Conservation (phyloP, 2,113 vertebrate species). For the Anser cygnoides region DNA sequence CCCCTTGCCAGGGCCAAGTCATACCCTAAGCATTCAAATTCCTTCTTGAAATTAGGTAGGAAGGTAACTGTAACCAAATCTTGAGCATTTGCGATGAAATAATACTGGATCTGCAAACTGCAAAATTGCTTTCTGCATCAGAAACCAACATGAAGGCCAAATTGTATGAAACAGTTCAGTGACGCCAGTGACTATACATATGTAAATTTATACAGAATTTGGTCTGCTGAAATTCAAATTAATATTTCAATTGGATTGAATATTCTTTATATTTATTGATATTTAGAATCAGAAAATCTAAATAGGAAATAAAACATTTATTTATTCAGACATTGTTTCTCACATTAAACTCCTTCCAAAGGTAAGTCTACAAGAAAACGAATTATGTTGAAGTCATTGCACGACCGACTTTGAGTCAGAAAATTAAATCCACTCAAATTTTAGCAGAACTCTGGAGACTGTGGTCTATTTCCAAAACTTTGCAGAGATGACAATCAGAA, state of each 20-base stretch:
- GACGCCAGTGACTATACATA: background rate
- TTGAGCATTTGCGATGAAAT: background rate
- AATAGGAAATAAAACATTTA: background rate
- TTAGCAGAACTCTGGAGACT: background rate
- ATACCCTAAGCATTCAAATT: background rate
- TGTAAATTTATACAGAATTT: background rate
- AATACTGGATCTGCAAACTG: background rate
- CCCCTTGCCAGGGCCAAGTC: rapidly evolving
- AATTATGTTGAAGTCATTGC: slow-evolving; percentile 11
- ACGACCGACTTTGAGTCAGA: background rate
- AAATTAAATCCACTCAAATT: slow-evolving; percentile 19
- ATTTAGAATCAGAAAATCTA: background rate
- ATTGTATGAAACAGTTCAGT: background rate
- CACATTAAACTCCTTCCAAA: background rate
- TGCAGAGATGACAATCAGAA: background rate
- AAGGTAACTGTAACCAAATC: background rate
- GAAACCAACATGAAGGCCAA: background rate
- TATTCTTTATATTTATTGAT: background rate
- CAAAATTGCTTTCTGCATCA: background rate
- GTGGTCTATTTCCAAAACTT: background rate
- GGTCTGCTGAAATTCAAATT: background rate
- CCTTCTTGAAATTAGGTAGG: background rate
- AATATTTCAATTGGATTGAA: background rate
- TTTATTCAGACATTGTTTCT: background rate
- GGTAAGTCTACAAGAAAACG: background rate